Evolutionary conservation across 35 echinoderm and acorn worm genomes (phyloP).

Genomic region (Heliocidaris tuberculata): DNA sequence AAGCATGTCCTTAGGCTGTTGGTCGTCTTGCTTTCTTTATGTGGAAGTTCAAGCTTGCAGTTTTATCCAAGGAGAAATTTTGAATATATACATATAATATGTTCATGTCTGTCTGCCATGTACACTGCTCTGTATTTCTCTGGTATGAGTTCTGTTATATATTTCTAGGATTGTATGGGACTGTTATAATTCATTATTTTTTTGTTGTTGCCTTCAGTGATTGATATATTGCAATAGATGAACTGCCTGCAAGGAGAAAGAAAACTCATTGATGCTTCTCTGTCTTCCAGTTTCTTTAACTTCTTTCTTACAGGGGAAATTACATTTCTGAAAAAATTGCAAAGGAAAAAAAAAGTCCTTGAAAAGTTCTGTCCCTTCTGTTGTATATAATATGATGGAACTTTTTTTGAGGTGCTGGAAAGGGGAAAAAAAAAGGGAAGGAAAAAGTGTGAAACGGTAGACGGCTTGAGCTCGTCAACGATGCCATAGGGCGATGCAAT

Average conservation of each 20-base stretch:
- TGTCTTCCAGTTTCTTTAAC: background rate
- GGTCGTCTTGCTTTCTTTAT: no score
- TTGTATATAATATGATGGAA: background rate
- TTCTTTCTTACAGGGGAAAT: background rate
- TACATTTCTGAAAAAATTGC: background rate
- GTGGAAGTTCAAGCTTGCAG: no score
- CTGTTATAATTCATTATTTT: no score
- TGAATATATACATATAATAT: no score
- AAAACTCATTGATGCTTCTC: background rate
- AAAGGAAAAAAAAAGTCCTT: background rate
- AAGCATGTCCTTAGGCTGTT: no score
- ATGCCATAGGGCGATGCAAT: constrained; percentile 13
- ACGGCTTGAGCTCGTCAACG: background rate
- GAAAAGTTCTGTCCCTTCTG: background rate
- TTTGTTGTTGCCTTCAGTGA: background rate
- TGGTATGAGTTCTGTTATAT: no score
- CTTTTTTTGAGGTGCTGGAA: background rate
- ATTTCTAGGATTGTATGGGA: no score
- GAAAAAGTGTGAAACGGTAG: background rate
- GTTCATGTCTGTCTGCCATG: no score
- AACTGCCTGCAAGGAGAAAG: background rate
- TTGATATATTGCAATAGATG: background rate
- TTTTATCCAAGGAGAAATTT: no score
- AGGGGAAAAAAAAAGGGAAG: background rate
- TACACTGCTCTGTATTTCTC: no score